A percentile compares a stretch with the other conserved stretches of the same genome.
Evolutionary conservation across 2,797 vertebrate species (phyloP).

Genomic region (Phoxinus dragarum): DNA sequence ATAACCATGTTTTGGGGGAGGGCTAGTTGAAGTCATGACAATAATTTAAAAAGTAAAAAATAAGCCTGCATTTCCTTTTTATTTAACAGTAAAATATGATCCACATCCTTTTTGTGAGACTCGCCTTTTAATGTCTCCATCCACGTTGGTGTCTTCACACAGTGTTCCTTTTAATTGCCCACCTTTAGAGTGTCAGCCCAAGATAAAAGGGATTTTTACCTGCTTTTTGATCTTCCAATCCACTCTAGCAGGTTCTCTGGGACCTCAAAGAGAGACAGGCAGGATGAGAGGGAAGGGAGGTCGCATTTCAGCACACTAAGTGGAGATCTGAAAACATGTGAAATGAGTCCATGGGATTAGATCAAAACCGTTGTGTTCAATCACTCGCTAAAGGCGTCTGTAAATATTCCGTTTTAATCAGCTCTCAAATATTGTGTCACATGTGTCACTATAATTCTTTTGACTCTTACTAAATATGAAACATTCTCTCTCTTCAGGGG

Average conservation of each 20-base stretch:
- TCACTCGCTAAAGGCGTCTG: not conserved
- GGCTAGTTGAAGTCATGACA: not conserved
- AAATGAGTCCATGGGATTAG: not conserved
- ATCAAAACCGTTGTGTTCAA: not conserved
- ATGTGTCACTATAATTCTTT: slow-evolving; percentile 14
- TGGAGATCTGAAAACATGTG: slow-evolving; percentile 6
- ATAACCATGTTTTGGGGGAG: no score
- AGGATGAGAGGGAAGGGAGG: slow-evolving; percentile 36
- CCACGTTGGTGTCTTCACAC: not conserved
- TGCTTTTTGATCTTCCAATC: slow-evolving; percentile 39
- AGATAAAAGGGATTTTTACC: slow-evolving; percentile 36
- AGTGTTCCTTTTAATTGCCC: slow-evolving; percentile 33
- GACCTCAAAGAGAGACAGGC: slow-evolving; percentile 53
- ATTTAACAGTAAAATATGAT: not conserved
- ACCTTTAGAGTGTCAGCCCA: slow-evolving; percentile 26
- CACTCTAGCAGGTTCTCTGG: slow-evolving; percentile 28
- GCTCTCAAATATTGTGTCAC: not conserved
- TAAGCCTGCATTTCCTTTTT: not conserved
- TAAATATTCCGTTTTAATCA: slow-evolving; percentile 16
- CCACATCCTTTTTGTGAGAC: not conserved
- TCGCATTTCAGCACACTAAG: slow-evolving; percentile 19
- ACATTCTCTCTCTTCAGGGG: not conserved
- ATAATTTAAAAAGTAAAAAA: not conserved
- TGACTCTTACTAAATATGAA: not conserved
- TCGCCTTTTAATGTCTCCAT: slow-evolving; percentile 43